A percentile compares a stretch with the other conserved stretches of the same genome.
phyloP scores from a whole-genome alignment of 1,140 invertebrate species.

The Bilobella aurantiaca region DNA sequence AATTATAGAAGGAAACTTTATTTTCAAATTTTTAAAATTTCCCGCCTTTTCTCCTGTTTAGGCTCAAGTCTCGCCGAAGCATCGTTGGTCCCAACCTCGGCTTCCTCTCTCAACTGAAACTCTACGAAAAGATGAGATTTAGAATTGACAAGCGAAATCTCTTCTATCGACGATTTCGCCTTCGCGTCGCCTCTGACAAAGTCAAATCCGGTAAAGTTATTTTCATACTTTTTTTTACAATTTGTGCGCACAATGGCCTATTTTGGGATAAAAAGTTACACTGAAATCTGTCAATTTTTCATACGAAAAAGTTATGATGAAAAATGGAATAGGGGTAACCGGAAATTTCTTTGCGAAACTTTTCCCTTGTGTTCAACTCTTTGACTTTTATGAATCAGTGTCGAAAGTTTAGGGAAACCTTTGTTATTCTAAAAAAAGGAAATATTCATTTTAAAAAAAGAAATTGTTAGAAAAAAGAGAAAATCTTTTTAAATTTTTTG shows the following conservation, averaged over 20 bases:
- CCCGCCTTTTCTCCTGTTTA: conserved; percentile 36
- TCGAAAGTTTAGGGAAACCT: too few relatives aligned
- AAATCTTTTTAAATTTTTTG: background rate
- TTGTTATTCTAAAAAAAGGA: too few relatives aligned
- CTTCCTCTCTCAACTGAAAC: conserved; percentile 61
- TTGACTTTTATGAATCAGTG: too few relatives aligned
- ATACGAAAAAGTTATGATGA: too few relatives aligned
- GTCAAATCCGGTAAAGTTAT: conserved; percentile 53
- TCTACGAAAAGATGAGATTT: conserved; percentile 66
- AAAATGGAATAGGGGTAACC: too few relatives aligned
- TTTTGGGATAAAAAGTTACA: background rate
- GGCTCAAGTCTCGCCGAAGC: conserved; percentile 52
- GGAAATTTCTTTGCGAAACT: too few relatives aligned
- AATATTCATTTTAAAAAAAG: too few relatives aligned
- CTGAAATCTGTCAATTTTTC: background rate
- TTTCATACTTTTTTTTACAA: background rate
- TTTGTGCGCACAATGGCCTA: background rate
- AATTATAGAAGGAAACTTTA: background rate
- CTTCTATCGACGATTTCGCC: conserved; percentile 62
- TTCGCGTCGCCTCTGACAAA: conserved; percentile 66
- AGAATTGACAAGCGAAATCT: conserved; percentile 56
- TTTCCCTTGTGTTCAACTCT: too few relatives aligned
- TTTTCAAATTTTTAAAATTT: background rate
- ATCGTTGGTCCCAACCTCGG: conserved; percentile 61
- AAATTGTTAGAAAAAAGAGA: background rate